Percentiles rank a stretch among this genome's conserved stretches.
phyloP scores from a whole-genome alignment of 2,113 vertebrate genomes.

The Benthochromis sp. region DNA sequence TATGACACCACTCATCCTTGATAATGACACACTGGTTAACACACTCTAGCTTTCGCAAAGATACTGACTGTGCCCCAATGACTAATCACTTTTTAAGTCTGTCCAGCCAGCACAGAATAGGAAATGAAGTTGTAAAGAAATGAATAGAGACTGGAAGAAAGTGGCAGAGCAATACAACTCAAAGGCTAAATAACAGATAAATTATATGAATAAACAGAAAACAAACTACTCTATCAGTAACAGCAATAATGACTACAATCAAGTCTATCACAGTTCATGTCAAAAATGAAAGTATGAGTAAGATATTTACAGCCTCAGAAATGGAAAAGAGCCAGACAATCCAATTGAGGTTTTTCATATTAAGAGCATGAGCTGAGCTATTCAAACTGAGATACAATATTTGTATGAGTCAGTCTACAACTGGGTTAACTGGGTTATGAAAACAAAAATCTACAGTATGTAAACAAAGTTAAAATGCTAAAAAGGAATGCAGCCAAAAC shows the following conservation, averaged over 20 bases:
- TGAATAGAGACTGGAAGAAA: not conserved
- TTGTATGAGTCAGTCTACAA: not conserved
- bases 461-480: not conserved
- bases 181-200: not conserved
- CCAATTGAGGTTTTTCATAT: not conserved
- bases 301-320: not conserved
- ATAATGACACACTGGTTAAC: not conserved
- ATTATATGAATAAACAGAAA: not conserved
- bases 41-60: not conserved
- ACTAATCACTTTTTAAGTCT: not conserved
- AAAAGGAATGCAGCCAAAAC: not conserved
- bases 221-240: not conserved
- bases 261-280: not conserved
- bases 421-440: not conserved
- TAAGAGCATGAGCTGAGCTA: not conserved
- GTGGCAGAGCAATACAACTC: not conserved
- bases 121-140: not conserved
- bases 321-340: not conserved
- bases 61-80: not conserved
- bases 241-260: not conserved
- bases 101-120: not conserved
- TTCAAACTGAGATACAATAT: slow-evolving; percentile 7
- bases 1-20: not conserved
- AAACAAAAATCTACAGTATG: slow-evolving; percentile 7
- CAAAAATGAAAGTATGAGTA: not conserved